A percentile compares a stretch with the other conserved stretches of the same genome.
Evolutionary conservation across 2,797 vertebrate species (phyloP).

Genomic region (Gymnopithys bicolor): DNA sequence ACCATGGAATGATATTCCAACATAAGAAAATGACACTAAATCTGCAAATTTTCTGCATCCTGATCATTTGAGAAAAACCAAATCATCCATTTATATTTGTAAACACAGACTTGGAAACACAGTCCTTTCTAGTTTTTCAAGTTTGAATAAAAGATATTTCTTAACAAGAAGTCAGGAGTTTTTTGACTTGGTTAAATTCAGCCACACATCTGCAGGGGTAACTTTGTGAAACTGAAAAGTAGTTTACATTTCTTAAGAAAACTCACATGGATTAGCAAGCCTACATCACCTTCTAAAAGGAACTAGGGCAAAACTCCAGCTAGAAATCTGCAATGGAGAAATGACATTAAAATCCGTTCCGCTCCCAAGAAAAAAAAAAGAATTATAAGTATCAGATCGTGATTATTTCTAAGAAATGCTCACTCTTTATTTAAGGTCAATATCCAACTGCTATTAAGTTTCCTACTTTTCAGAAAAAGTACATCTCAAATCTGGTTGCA

Average conservation of each 20-base stretch:
- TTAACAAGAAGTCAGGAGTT: not conserved
- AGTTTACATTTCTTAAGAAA: not conserved
- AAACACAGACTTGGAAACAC: not conserved
- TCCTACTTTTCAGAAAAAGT: not conserved
- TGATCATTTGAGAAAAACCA: not conserved
- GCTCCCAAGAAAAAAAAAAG: not conserved
- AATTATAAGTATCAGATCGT: not conserved
- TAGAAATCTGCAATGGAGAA: conserved; percentile 2
- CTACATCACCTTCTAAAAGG: not conserved
- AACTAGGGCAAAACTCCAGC: conserved; percentile 16
- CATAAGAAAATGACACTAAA: not conserved
- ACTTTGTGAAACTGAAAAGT: not conserved
- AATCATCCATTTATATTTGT: not conserved
- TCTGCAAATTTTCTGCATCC: not conserved
- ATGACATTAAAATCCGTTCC: not conserved
- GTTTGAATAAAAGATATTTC: not conserved
- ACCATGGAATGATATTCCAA: not conserved
- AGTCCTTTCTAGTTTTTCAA: not conserved
- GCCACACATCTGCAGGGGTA: not conserved
- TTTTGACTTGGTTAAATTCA: not conserved
- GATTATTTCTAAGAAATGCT: not conserved
- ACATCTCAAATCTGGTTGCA: not conserved
- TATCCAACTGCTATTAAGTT: not conserved
- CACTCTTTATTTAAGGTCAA: not conserved
- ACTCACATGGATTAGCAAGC: not conserved